Percentiles rank a stretch among this genome's conserved stretches.
Conservation (phyloP, 1,140 invertebrate species). For the Venustaconcha ellipsiformis region DNA sequence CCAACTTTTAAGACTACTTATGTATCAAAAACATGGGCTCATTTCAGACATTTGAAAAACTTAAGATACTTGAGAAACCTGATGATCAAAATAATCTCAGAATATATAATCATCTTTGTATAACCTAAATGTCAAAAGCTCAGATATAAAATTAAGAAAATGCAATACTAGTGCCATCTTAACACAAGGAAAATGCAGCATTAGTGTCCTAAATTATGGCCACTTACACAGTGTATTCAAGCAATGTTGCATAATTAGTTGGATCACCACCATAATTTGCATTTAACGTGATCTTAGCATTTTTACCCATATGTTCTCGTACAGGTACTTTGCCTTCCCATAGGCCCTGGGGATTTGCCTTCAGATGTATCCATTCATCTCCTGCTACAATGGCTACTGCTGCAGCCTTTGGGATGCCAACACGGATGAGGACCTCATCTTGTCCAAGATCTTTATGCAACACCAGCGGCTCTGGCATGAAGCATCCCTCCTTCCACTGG, state of each 20-base stretch:
- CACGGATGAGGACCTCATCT: constrained; percentile 51
- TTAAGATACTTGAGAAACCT: no score
- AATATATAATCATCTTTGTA: no score
- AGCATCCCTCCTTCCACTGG: constrained; percentile 69
- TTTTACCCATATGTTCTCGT: constrained; percentile 42
- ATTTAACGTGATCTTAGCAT: constrained; percentile 58
- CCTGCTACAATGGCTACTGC: constrained; percentile 65
- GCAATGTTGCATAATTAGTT: constrained; percentile 64
- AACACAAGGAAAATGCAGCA: background rate
- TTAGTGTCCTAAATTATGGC: background rate
- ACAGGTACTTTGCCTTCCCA: constrained; percentile 62
- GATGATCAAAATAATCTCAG: no score
- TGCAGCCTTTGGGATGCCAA: constrained; percentile 59
- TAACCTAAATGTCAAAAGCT: no score
- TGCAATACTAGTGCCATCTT: no score
- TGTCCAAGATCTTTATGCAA: constrained; percentile 38
- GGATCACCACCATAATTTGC: constrained; percentile 65
- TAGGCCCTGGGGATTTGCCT: constrained; percentile 39
- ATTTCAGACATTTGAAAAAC: no score
- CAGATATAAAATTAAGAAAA: no score
- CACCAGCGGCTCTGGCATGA: constrained; percentile 56
- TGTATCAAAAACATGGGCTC: no score
- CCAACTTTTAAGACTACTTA: no score
- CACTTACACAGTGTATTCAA: constrained; percentile 59
- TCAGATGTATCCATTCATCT: constrained; percentile 64